Percentiles rank a stretch among this genome's conserved stretches.
phyloP scores from a whole-genome alignment of 2,888 invertebrate species.

The Metallyticus violacea region DNA sequence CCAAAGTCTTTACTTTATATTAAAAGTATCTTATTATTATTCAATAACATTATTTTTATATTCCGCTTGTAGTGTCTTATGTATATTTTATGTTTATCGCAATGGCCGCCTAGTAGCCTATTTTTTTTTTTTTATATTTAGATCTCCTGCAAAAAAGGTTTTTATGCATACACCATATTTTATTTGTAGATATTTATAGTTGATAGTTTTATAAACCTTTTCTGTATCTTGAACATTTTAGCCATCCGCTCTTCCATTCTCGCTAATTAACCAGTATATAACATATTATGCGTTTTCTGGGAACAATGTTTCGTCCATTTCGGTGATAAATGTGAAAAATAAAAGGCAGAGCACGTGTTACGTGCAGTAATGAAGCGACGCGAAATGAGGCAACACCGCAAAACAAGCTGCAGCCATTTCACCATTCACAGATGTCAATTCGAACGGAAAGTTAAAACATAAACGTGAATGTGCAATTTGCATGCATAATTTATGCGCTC shows the following conservation, averaged over 20 bases:
- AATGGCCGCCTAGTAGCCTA: too few relatives aligned
- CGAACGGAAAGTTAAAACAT: background rate
- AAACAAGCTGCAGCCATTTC: background rate
- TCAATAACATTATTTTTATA: too few relatives aligned
- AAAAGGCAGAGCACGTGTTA: background rate
- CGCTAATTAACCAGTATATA: background rate
- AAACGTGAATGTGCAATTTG: background rate
- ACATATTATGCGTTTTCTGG: background rate
- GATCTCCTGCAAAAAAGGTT: too few relatives aligned
- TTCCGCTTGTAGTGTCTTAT: too few relatives aligned
- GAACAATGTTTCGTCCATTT: background rate
- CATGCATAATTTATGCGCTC: background rate
- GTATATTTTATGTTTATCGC: too few relatives aligned
- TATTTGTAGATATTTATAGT: background rate
- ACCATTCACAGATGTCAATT: background rate
- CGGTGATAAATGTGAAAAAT: background rate
- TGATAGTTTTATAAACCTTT: background rate
- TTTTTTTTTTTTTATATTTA: too few relatives aligned
- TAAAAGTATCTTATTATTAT: too few relatives aligned
- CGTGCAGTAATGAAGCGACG: background rate
- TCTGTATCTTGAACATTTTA: background rate
- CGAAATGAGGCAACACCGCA: background rate
- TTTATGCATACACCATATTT: too few relatives aligned
- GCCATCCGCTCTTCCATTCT: background rate
- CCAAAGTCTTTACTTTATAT: too few relatives aligned